phyloP scores from a whole-genome alignment of 2,888 invertebrate species.

The Acanthosepion lycidas region DNA sequence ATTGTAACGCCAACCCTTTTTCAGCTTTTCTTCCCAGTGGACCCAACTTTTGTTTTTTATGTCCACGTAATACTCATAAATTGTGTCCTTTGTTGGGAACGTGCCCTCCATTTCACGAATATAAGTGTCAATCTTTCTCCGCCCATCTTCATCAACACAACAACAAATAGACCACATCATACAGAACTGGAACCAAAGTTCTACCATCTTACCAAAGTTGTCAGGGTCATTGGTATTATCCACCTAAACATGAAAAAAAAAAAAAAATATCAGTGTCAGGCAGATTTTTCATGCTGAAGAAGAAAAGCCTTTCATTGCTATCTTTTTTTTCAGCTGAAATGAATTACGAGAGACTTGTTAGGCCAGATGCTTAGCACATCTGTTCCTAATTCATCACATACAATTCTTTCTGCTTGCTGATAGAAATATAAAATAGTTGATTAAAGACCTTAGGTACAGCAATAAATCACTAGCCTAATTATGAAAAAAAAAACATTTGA shows the following conservation, averaged over 20 bases:
- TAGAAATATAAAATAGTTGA: too few species aligned
- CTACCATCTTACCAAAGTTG: slow-evolving; percentile 72
- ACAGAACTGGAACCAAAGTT: slow-evolving; percentile 75
- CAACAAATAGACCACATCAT: slow-evolving; percentile 75
- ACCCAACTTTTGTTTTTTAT: slow-evolving; percentile 81
- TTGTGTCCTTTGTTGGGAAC: slow-evolving; percentile 89
- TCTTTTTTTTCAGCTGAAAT: background rate
- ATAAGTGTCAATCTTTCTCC: slow-evolving; percentile 75
- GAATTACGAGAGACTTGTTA: too few species aligned
- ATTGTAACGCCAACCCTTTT: slow-evolving; percentile 84
- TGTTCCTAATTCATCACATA: too few species aligned
- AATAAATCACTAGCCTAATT: too few species aligned
- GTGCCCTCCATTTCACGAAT: slow-evolving; percentile 75
- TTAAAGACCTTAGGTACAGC: too few species aligned
- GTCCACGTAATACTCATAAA: slow-evolving; percentile 93
- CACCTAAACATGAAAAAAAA: slow-evolving; percentile 58
- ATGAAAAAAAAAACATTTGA: too few species aligned
- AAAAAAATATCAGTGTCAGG: background rate
- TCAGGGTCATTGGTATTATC: slow-evolving; percentile 70
- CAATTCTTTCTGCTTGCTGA: too few species aligned
- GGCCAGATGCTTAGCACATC: too few species aligned
- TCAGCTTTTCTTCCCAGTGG: slow-evolving; percentile 87
- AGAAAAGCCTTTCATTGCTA: background rate
- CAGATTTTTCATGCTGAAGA: too few species aligned
- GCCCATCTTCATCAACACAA: slow-evolving; percentile 75